Evolutionary conservation across 2,797 vertebrate species (phyloP), one percentile per base, ranked within the genome.

Genomic region (Tolypeutes matacus): DNA sequence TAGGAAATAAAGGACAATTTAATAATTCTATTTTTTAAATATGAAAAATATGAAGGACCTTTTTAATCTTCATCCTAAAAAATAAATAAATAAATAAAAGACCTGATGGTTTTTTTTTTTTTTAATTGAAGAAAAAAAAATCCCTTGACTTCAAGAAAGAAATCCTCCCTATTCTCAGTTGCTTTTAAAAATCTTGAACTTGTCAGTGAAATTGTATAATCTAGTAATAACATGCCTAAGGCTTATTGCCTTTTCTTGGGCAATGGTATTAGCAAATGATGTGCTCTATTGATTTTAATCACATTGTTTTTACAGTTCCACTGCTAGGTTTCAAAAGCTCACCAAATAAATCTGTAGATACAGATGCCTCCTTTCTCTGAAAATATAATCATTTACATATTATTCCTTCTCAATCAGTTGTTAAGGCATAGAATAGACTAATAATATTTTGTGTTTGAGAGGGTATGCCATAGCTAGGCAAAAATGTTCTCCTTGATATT

Each of bases 231-330:
- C 72, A 62, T 97, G 97, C 96, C 96, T 96, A 93, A 96, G 94
- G 95, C 97, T 98, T 97, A 95, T 77, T 98, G 97, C 67, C 73
- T 87, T 97, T 94, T 98, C 97, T 96, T 95, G 96, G 97, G 94
- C 89, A 96, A 84, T 82, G 83, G 67, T 97, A 97, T 97, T 97
- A 96, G 94, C 93, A 98, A 96, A 97, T 96, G 93, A 97, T 97
- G 96, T 94, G 89, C 97, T 98, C 90, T 97, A 97, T 97, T 85
- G 96, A 96, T 98, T 98, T 98, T 97, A 98, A 96, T 98, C 97
- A 97, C 86, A 97, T 73, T 78, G 75, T 88, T 89, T 89, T 96
- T 96, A 84, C 36, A 67, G 70, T 91, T 97, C 77, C 31, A 29
- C 75, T 93, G 23, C 25, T 87, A 85, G 49, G 62, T 96, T 96